Evolutionary conservation across 2,113 vertebrate genomes (phyloP), one percentile per base, ranked within the genome.

Genomic region (Sinocyclocheilus anophthalmus): DNA sequence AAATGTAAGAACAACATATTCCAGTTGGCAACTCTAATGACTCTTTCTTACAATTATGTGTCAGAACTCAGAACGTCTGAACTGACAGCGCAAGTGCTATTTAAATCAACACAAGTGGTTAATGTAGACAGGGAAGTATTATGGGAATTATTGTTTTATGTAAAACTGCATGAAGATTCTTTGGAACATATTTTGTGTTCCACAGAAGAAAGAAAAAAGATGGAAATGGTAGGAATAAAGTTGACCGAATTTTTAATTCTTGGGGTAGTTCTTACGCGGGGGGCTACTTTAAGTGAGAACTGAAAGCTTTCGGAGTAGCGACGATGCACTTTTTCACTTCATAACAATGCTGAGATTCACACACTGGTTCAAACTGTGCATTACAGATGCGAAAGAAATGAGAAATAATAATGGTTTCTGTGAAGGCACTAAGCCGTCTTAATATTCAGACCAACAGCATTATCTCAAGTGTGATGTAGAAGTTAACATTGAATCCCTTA

Each of bases 1-100:
- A 70, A 53, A 83, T 83, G 63, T 83, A 69, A 33, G 26, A 83
- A 70, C 81, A 55, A 70, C 81, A 53, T 70, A 69, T 69, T 82
- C 63, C 13, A 30, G 11, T 30, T 30, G 13, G n/a, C 22, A 45
- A 63, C 57, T 79, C 30, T 12, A 24, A 78, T 33, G 7, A 26
- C 53, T 78, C 53, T 57, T 78, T 78, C 50, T 53, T 76, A n/a
- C 5, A 61, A 61, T 42, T 24, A 37, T 24, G 48, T 30, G 55
- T 39, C 37, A 39, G 30, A 37, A 59, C 16, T 39, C 37, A 39
- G 30, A 37, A 59, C 16, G 1, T 72, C 33, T 39, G 12, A 79
- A 72, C 69, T 9, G 57, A 59, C 2, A 59, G 57, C 57, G 2
- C 20, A 8, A 72, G 37, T 12, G 37, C 22, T 42, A 61, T 61